These are phyloP conservation scores for Lepidurus packardi DNA, from an alignment of 1,140 invertebrate genomes.

Conservation along the genomic window DNA sequence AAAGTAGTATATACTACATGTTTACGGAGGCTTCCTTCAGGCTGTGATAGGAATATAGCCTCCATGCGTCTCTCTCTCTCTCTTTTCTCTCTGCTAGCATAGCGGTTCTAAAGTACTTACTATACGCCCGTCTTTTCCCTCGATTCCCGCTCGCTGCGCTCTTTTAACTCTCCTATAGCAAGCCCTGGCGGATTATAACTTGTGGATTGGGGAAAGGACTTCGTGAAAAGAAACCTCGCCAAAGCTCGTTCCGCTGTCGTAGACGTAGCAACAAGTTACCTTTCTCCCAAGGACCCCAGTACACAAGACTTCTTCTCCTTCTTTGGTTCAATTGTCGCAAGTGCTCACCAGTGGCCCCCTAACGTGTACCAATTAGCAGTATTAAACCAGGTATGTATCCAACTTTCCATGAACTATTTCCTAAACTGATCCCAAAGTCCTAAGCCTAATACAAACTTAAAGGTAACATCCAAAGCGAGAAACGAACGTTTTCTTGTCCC, in stretches of 20 bases:
- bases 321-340: background rate
- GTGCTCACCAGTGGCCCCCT: background rate
- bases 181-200: constrained; percentile 13
- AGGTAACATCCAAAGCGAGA: too few species aligned
- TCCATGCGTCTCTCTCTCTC: too few species aligned
- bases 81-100: background rate
- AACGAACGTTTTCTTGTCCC: too few species aligned
- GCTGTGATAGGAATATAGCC: constrained; percentile 9
- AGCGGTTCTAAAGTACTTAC: constrained; percentile 18
- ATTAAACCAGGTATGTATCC: background rate
- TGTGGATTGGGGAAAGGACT: constrained; percentile 8
- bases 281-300: constrained; percentile 10
- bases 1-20: background rate
- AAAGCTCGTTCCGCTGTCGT: constrained; percentile 16
- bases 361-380: background rate
- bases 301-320: background rate
- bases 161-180: background rate
- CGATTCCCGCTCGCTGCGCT: constrained; percentile 16
- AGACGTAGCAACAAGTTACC: background rate
- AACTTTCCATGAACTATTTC: background rate
- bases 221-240: background rate
- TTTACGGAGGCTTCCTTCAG: background rate
- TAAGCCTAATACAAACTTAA: too few species aligned
- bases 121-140: background rate
- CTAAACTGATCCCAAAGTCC: background rate